Conservation (phyloP, 2,797 vertebrate species). For the Acanthopagrus latus region DNA sequence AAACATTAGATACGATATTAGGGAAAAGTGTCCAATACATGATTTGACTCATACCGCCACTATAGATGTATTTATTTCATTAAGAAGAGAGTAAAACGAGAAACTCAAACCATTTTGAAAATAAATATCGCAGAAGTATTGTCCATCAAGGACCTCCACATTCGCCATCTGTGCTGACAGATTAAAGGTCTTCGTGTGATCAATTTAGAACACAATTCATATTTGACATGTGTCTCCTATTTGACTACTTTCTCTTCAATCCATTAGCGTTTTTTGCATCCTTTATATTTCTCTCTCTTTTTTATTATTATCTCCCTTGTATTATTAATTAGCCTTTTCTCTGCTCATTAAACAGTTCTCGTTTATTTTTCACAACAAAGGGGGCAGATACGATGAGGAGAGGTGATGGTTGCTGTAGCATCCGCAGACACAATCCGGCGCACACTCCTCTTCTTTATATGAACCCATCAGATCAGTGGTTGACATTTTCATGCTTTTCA, state of each 20-base stretch:
- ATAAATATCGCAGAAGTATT: neutral
- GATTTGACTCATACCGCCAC: neutral
- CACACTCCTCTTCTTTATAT: neutral
- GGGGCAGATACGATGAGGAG: neutral
- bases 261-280: neutral
- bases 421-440: neutral
- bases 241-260: neutral
- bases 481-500: slow-evolving; percentile 35
- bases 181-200: slow-evolving; percentile 4
- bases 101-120: neutral
- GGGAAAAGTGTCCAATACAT: neutral
- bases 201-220: neutral
- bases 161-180: slow-evolving; percentile 12
- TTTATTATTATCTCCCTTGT: neutral
- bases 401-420: slow-evolving; percentile 11
- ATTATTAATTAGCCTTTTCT: neutral
- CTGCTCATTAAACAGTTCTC: slow-evolving; percentile 12
- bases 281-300: no score
- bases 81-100: neutral
- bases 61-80: slow-evolving; percentile 13
- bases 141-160: slow-evolving; percentile 3
- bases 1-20: neutral
- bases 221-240: slow-evolving; percentile 1
- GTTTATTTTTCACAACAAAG: no score
- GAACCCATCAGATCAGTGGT: neutral